Percentiles rank a stretch among this genome's conserved stretches.
Conservation (phyloP, 1,140 invertebrate genomes). For the Caenorhabditis briggsae region DNA sequence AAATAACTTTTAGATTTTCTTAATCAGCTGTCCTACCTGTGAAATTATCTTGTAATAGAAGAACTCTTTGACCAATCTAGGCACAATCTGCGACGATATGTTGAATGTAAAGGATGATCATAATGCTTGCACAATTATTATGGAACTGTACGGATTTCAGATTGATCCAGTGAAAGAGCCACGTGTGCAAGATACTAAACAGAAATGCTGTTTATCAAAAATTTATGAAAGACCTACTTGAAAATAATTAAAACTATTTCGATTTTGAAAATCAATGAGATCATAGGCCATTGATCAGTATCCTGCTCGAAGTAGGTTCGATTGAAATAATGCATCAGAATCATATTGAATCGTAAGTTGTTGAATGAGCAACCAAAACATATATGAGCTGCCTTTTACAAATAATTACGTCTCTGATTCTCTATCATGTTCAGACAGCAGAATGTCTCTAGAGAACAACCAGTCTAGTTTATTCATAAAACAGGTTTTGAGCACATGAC, state of each 20-base stretch:
- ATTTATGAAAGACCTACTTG: background rate
- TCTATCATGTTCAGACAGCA: background rate
- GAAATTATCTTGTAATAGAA: background rate
- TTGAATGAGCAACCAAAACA: slow-evolving; percentile 11
- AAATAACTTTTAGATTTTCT: background rate
- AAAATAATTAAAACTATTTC: background rate
- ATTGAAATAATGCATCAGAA: slow-evolving; percentile 34
- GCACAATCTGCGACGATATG: background rate
- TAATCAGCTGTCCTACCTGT: background rate
- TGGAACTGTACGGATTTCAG: background rate
- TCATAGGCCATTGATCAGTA: background rate
- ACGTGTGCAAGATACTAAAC: slow-evolving; percentile 19
- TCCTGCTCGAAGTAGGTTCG: slow-evolving; percentile 3
- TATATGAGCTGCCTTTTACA: background rate
- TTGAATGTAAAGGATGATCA: background rate
- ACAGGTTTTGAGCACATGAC: background rate
- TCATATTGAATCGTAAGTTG: background rate
- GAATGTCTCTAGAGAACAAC: background rate
- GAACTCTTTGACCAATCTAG: slow-evolving; percentile 18
- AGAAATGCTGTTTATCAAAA: background rate
- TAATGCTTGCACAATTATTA: background rate
- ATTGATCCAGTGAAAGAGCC: background rate
- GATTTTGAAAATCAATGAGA: background rate
- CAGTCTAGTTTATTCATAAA: background rate
- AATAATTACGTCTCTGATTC: background rate